A percentile compares a stretch with the other conserved stretches of the same genome.
These are phyloP conservation scores for Chironomus striatipennis DNA, from an alignment of 1,140 invertebrate species.

Conservation along the genomic window DNA sequence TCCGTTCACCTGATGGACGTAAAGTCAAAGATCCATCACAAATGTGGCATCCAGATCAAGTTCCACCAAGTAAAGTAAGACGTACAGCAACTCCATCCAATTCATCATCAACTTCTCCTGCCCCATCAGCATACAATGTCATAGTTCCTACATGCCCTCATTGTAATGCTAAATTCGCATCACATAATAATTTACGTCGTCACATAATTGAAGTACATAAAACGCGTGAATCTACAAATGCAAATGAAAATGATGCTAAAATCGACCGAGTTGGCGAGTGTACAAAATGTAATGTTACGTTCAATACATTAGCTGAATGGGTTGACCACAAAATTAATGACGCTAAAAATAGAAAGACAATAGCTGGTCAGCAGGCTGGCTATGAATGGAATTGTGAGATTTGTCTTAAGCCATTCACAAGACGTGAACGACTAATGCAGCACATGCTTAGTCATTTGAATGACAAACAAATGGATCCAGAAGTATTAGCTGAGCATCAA, in stretches of 20 bases:
- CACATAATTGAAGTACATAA: conserved; percentile 40
- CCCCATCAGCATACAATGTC: background rate
- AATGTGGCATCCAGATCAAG: conserved; percentile 25
- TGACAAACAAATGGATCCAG: conserved; percentile 27
- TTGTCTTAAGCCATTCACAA: conserved; percentile 38
- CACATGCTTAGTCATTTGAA: conserved; percentile 31
- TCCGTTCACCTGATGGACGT: conserved; percentile 40
- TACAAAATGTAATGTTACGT: conserved; percentile 33
- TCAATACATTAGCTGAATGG: conserved; percentile 36
- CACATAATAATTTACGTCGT: conserved; percentile 38
- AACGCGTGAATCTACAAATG: conserved; percentile 34
- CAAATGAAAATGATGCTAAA: conserved; percentile 33
- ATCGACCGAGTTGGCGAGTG: conserved; percentile 34
- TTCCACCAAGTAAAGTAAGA: conserved; percentile 6
- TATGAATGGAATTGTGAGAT: conserved; percentile 40
- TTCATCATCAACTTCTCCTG: background rate
- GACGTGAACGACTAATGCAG: conserved; percentile 39
- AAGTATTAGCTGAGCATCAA: conserved; percentile 25
- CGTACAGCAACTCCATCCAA: background rate
- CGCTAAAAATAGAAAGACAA: conserved; percentile 35
- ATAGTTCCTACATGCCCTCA: conserved; percentile 32
- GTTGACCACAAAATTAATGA: conserved; percentile 38
- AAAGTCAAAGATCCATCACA: conserved; percentile 34
- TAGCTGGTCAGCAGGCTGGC: background rate
- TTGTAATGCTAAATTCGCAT: conserved; percentile 39